Evolutionary conservation across 2,797 vertebrate genomes (phyloP).

Genomic region (Forpus xanthops): DNA sequence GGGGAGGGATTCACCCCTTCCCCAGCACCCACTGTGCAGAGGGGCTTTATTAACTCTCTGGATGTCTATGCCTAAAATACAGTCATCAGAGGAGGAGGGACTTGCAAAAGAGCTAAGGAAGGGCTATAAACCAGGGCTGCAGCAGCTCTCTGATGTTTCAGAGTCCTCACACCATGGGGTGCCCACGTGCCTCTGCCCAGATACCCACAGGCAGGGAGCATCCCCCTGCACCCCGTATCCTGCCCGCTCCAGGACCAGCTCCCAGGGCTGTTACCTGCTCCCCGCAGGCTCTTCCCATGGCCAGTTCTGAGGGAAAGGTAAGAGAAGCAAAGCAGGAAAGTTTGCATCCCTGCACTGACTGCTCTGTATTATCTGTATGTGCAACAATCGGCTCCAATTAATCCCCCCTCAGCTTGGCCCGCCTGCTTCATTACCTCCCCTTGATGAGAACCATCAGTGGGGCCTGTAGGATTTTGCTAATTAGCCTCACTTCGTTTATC

Average conservation of each 20-base stretch:
- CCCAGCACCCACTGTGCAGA: not conserved
- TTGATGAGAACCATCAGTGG: slow-evolving; percentile 77
- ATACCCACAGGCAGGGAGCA: not conserved
- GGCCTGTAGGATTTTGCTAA: slow-evolving; percentile 81
- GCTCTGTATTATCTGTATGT: not conserved
- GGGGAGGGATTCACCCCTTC: not conserved
- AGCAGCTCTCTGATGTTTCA: not conserved
- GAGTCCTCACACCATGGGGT: not conserved
- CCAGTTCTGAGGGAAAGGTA: not conserved
- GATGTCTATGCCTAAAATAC: not conserved
- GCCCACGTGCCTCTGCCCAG: not conserved
- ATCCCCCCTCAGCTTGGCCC: slow-evolving; percentile 70
- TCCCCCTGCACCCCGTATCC: fast-evolving
- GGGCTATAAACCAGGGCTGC: not conserved
- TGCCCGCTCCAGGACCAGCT: not conserved
- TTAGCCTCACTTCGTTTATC: slow-evolving; percentile 82
- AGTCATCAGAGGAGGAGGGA: not conserved
- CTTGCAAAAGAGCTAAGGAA: not conserved
- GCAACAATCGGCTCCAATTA: slow-evolving; percentile 75
- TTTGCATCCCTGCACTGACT: not conserved
- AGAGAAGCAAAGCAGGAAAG: slow-evolving; percentile 4
- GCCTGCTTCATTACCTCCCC: slow-evolving; percentile 77
- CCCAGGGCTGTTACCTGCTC: not conserved
- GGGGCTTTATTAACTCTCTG: not conserved
- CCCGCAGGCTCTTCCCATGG: not conserved